Percentiles rank a stretch among this genome's conserved stretches.
phyloP scores from a whole-genome alignment of 2,888 invertebrate genomes.

The Teleogryllus oceanicus region DNA sequence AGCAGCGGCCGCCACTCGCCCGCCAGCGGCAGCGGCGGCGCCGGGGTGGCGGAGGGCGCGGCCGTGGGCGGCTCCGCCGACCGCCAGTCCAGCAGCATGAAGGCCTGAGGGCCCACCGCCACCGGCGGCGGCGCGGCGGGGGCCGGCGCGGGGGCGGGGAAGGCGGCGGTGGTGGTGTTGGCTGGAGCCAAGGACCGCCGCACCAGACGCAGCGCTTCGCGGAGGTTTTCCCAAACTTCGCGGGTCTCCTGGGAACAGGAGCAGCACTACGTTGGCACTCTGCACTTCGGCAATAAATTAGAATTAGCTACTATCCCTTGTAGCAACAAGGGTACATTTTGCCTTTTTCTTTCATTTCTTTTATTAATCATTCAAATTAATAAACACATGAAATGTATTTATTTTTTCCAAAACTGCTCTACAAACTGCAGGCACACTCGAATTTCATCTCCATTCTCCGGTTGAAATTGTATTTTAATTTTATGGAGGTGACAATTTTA shows the following conservation, averaged over 20 bases:
- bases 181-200: background rate
- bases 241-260: background rate
- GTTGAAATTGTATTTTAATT: too few species aligned
- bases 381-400: too few species aligned
- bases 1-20: background rate
- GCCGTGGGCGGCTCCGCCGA: background rate
- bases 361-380: too few species aligned
- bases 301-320: background rate
- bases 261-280: background rate
- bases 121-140: background rate
- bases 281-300: too few species aligned
- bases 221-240: background rate
- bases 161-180: background rate
- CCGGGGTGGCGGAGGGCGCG: background rate
- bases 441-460: too few species aligned
- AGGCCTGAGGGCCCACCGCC: background rate
- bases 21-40: background rate
- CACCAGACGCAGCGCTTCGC: background rate
- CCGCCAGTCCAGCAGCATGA: background rate
- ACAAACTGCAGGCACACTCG: too few species aligned
- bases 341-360: too few species aligned
- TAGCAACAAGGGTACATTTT: background rate
- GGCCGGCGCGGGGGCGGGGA: background rate
- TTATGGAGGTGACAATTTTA: too few species aligned
- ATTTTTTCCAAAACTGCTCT: too few species aligned